Conservation (phyloP, 2,113 vertebrate genomes). For the Numida meleagris region DNA sequence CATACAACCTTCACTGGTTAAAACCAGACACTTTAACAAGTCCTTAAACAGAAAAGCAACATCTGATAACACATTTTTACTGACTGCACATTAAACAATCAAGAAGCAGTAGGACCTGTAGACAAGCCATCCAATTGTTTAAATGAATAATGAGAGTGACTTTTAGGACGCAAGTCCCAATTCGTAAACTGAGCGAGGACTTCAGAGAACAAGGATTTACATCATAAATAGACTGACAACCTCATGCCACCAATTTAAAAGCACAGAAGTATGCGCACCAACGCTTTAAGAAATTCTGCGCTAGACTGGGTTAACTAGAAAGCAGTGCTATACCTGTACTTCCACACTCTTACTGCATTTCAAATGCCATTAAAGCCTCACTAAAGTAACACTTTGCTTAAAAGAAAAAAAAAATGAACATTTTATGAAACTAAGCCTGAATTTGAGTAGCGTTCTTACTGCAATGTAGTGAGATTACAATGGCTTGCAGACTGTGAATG, state of each 20-base stretch:
- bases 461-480: background rate
- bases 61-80: background rate
- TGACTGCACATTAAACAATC: background rate
- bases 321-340: background rate
- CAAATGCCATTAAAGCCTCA: background rate
- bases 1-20: background rate
- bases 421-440: background rate
- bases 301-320: background rate
- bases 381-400: background rate
- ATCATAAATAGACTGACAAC: background rate
- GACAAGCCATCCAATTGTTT: background rate
- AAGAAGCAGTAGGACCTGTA: background rate
- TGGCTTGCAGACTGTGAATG: background rate
- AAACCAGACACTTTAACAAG: constrained; percentile 1
- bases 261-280: background rate
- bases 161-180: background rate
- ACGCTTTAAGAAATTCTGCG: background rate
- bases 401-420: background rate
- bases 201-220: background rate
- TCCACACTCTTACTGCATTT: background rate
- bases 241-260: background rate
- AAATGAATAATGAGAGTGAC: background rate
- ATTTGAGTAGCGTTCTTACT: background rate
- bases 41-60: background rate
- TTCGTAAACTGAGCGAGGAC: background rate